Conservation (phyloP, 2,888 invertebrate genomes). For the Tipula helvola region DNA sequence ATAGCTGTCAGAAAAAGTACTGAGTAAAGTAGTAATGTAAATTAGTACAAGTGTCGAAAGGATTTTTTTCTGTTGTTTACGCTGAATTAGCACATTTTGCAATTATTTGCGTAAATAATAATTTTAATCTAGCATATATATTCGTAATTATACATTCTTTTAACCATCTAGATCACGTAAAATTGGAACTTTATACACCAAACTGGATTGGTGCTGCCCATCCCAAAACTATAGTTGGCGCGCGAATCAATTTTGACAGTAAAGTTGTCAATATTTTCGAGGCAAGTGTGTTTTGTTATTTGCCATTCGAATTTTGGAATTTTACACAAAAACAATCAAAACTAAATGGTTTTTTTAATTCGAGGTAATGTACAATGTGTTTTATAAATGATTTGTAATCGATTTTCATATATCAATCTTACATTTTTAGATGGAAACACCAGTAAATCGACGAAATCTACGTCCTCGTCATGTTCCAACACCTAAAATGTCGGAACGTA, state of each 20-base stretch:
- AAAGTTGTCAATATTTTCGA: background rate
- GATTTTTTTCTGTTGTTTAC: background rate
- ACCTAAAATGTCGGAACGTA: slow-evolving; percentile 47
- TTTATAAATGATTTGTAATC: background rate
- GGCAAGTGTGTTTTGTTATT: background rate
- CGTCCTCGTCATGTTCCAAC: slow-evolving; percentile 32
- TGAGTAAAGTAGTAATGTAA: background rate
- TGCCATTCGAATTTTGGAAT: background rate
- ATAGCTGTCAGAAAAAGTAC: background rate
- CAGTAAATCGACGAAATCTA: slow-evolving; percentile 21
- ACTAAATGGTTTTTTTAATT: background rate
- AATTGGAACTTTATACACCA: background rate
- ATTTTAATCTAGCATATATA: background rate
- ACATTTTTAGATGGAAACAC: slow-evolving; percentile 28
- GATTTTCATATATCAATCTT: background rate
- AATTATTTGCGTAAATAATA: background rate
- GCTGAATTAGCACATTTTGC: background rate
- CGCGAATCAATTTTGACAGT: background rate
- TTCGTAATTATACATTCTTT: too few relatives aligned
- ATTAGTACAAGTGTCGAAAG: background rate
- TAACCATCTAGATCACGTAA: background rate
- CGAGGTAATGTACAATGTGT: background rate
- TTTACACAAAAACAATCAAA: background rate
- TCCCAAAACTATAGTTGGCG: background rate
- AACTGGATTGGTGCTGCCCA: background rate